These are phyloP conservation scores for Drosophila asahinai DNA, from an alignment of 1,140 invertebrate genomes.

Conservation along the genomic window DNA sequence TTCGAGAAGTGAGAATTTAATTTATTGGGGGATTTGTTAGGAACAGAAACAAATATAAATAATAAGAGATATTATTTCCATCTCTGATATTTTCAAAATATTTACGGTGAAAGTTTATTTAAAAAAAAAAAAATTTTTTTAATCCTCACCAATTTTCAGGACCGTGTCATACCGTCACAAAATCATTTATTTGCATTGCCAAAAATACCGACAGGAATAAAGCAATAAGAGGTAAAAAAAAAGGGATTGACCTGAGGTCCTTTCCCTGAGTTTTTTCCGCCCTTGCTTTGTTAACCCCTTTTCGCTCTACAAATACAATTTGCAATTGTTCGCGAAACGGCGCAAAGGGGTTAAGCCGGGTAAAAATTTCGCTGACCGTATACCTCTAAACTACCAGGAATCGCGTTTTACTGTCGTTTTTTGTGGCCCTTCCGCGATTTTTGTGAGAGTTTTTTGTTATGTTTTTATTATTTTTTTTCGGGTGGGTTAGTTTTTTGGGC, in stretches of 20 bases:
- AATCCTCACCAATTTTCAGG: no score
- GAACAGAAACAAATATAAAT: no score
- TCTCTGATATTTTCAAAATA: no score
- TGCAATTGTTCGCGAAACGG: conserved; percentile 61
- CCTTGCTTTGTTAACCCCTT: conserved; percentile 73
- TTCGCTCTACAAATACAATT: conserved; percentile 62
- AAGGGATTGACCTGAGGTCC: conserved; percentile 16
- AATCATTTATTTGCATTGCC: conserved; percentile 23
- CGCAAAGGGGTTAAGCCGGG: conserved; percentile 63
- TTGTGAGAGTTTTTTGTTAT: conserved; percentile 14
- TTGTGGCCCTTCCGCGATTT: conserved; percentile 38
- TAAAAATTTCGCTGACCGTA: conserved; percentile 10
- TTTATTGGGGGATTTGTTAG: no score
- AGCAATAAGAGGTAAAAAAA: neutral
- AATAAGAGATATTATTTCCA: no score
- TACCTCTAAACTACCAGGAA: conserved; percentile 64
- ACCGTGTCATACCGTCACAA: conserved; percentile 12
- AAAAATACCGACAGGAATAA: conserved; percentile 1
- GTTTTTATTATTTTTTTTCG: conserved; percentile 10
- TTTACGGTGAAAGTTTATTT: neutral
- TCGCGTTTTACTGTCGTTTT: conserved; percentile 57
- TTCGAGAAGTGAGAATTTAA: no score
- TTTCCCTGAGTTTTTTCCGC: conserved; percentile 17
- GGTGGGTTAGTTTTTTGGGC: conserved; percentile 38
- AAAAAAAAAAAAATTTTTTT: no score